Percentiles rank a stretch among this genome's conserved stretches.
Evolutionary conservation across 2,113 vertebrate species (phyloP).

Genomic region (Xenus cinereus): DNA sequence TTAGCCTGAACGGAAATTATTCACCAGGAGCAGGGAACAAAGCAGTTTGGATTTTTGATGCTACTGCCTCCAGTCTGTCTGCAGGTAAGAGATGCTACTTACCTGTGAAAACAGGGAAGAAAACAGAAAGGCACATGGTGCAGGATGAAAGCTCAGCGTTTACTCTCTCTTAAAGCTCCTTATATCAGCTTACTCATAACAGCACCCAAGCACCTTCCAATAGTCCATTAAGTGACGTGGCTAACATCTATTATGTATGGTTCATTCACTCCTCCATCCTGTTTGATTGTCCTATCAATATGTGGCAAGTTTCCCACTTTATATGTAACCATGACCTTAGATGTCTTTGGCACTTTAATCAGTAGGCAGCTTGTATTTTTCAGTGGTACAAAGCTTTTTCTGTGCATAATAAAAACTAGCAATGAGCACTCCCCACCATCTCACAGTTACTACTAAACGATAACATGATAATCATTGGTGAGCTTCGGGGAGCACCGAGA

Average conservation of each 20-base stretch:
- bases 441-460: neutral
- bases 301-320: neutral
- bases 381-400: neutral
- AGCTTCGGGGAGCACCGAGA: neutral
- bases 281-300: neutral
- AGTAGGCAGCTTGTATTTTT: neutral
- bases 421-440: neutral
- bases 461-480: neutral
- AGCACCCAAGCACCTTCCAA: neutral
- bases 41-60: neutral
- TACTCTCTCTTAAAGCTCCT: neutral
- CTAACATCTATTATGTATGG: neutral
- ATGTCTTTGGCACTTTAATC: neutral
- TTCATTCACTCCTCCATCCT: neutral
- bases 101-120: neutral
- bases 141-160: neutral
- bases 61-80: neutral
- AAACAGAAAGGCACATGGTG: neutral
- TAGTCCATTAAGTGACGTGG: neutral
- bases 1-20: neutral
- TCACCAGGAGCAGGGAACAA: neutral
- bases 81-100: neutral
- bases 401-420: neutral
- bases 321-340: neutral
- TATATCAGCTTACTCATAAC: neutral